Evolutionary conservation across 1,140 invertebrate genomes (phyloP).

Genomic region (Drosophila baimaii): DNA sequence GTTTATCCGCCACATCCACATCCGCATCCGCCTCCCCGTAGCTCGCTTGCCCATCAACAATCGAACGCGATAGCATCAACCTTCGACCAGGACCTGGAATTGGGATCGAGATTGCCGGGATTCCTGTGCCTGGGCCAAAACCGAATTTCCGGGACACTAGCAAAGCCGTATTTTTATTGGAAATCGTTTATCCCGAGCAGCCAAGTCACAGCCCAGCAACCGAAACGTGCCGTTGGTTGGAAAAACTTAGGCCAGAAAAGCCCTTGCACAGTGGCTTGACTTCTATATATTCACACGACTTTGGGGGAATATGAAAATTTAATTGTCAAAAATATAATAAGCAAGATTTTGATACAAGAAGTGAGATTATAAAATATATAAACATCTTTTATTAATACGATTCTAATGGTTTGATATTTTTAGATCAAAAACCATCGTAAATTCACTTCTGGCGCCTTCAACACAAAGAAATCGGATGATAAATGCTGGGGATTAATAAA

Average conservation of each 20-base stretch:
- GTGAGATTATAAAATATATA: not conserved
- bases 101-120: constrained; percentile 35
- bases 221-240: constrained; percentile 55
- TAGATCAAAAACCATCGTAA: constrained; percentile 4
- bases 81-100: constrained; percentile 22
- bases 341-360: not conserved
- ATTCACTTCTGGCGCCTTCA: not conserved
- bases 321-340: not conserved
- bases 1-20: constrained; percentile 7
- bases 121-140: constrained; percentile 42
- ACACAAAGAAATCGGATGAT: not conserved
- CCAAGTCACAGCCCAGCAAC: constrained; percentile 48
- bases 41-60: constrained; percentile 52
- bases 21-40: constrained; percentile 10
- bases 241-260: not conserved
- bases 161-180: constrained; percentile 71
- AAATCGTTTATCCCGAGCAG: constrained; percentile 76
- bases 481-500: constrained; percentile 4
- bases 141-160: constrained; percentile 64
- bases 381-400: not conserved
- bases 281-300: not conserved
- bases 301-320: not conserved
- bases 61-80: constrained; percentile 71
- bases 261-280: constrained; percentile 42
- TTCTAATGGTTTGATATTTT: constrained; percentile 8